Percentiles rank a stretch among this genome's conserved stretches.
Evolutionary conservation across 1,140 invertebrate genomes (phyloP).

Genomic region (Gerris buenoi): DNA sequence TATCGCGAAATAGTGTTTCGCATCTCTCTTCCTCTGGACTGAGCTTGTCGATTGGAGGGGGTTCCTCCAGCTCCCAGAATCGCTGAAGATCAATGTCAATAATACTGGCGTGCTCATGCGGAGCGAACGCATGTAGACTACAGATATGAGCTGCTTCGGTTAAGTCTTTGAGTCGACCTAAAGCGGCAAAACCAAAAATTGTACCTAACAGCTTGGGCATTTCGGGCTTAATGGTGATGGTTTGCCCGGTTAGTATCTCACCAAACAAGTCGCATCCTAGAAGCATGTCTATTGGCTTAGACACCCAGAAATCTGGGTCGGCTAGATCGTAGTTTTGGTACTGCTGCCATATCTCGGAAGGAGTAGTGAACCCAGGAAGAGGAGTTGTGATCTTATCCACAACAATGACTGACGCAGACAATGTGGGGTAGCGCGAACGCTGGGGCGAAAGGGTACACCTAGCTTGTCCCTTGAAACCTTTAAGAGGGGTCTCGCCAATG

Average conservation of each 20-base stretch:
- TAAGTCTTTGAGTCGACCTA: not conserved
- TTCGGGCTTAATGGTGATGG: not conserved
- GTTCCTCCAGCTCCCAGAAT: not conserved
- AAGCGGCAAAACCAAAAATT: not conserved
- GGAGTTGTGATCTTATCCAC: not conserved
- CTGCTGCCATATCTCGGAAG: not conserved
- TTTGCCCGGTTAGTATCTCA: not conserved
- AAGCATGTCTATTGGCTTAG: not conserved
- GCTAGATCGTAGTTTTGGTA: not conserved
- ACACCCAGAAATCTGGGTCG: not conserved
- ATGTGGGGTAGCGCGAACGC: not conserved
- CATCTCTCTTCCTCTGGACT: not conserved
- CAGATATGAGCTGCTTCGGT: not conserved
- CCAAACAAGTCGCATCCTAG: not conserved
- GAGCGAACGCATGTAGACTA: not conserved
- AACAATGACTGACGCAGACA: not conserved
- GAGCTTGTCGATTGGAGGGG: not conserved
- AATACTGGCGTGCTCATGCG: not conserved
- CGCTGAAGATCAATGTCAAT: not conserved
- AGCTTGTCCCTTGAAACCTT: not conserved
- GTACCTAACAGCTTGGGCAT: not conserved
- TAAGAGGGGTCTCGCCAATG: not conserved
- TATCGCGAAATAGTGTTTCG: not conserved
- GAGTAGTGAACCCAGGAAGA: not conserved
- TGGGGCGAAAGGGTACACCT: not conserved